These are phyloP conservation scores for Pseudomyrmex sp. DNA, from an alignment of 1,140 invertebrate species.

Conservation along the genomic window DNA sequence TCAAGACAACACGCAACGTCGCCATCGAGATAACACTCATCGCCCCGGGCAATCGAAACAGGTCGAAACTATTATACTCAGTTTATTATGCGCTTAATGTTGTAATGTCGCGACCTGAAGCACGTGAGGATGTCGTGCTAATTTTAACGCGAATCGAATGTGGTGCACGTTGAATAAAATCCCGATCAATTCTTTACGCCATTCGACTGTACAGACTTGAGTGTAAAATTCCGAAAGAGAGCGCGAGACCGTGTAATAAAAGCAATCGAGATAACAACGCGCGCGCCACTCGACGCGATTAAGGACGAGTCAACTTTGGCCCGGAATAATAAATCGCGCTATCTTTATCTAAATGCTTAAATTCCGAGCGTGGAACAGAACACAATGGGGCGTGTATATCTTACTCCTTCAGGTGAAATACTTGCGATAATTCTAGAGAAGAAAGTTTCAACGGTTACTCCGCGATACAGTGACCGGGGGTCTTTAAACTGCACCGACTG, in stretches of 20 bases:
- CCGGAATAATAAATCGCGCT: slow-evolving; percentile 20
- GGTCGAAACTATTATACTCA: background rate
- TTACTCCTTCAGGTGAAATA: slow-evolving; percentile 39
- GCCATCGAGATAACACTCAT: slow-evolving; percentile 37
- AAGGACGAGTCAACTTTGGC: slow-evolving; percentile 53
- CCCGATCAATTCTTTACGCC: background rate
- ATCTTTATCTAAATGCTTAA: slow-evolving; percentile 55
- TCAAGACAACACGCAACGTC: slow-evolving; percentile 44
- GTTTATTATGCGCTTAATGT: background rate
- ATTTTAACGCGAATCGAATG: slow-evolving; percentile 1
- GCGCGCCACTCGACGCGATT: slow-evolving; percentile 35
- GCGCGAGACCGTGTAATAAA: slow-evolving; percentile 13
- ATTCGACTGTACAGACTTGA: background rate
- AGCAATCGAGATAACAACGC: slow-evolving; percentile 44
- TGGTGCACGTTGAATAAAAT: background rate
- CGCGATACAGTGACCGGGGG: slow-evolving; percentile 69
- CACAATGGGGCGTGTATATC: slow-evolving; percentile 29
- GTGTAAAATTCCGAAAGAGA: slow-evolving; percentile 9
- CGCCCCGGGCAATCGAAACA: slow-evolving; percentile 15
- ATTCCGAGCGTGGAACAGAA: slow-evolving; percentile 37
- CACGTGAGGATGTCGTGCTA: background rate
- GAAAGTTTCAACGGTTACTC: slow-evolving; percentile 68
- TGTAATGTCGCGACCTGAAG: slow-evolving; percentile 24
- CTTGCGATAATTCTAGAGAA: slow-evolving; percentile 62
- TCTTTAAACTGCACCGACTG: slow-evolving; percentile 56